These are phyloP conservation scores for Parasteatoda tepidariorum DNA, from an alignment of 1,140 invertebrate species.

Conservation along the genomic window DNA sequence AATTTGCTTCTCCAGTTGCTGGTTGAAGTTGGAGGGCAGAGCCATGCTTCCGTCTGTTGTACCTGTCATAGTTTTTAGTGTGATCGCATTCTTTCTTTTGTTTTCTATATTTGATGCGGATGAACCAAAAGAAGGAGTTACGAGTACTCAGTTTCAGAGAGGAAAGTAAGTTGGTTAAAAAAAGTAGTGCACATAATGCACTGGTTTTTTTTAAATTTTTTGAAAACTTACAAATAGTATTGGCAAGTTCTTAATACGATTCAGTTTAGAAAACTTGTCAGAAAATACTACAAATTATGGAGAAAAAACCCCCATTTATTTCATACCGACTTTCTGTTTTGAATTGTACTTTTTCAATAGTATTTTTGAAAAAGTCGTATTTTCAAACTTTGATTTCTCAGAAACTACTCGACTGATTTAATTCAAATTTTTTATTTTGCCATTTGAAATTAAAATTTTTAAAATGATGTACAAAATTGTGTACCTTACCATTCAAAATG, in stretches of 20 bases:
- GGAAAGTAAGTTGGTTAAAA: slow-evolving; percentile 1
- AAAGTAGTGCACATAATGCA: background rate
- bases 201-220: background rate
- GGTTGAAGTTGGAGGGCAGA: slow-evolving; percentile 1
- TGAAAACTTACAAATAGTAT: background rate
- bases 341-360: background rate
- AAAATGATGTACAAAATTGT: too few species aligned
- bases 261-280: background rate
- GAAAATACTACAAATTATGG: background rate
- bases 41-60: slow-evolving; percentile 32
- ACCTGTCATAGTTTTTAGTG: background rate
- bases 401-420: too few species aligned
- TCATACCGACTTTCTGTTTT: too few species aligned
- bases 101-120: slow-evolving; percentile 31
- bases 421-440: too few species aligned
- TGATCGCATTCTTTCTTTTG: background rate
- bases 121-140: background rate
- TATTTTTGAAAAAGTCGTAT: background rate
- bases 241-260: background rate
- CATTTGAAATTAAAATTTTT: too few species aligned
- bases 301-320: too few species aligned
- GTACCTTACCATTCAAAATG: too few species aligned
- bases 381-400: too few species aligned
- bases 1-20: slow-evolving; percentile 1
- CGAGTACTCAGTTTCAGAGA: background rate